Base-by-base conservation (phyloP, 2,113 vertebrate species). In the Bombycilla garrulus region DNA sequence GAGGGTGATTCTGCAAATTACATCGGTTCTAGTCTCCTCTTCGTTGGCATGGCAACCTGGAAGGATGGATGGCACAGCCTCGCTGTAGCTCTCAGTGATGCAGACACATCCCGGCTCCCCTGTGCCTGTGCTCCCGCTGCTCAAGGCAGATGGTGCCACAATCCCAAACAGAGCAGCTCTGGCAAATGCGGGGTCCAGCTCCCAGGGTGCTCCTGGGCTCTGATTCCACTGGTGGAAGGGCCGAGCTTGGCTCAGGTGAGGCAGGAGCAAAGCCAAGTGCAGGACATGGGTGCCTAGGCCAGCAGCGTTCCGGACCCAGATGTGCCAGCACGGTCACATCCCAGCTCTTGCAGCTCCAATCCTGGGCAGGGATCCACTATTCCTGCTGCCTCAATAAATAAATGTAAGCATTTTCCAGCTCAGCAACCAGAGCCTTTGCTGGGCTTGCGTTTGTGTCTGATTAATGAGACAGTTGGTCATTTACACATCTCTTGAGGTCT, bases 1-100 rank as follows among this genome's bases (percentile, higher is more conserved):
- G 94, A 93, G 83, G 94, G 93, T 95, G 94, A 94, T 96, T 94
- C 95, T 92, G 91, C 76, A 96, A 95, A 97, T 92, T 87, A 91
- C 94, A 95, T 93, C 15, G 10, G 90, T 85, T 86, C 91, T 89
- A 91, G 91, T 88, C 95, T 80, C 84, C 93, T 93, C 86, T 92
- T 56, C 0, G 96, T 95, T 94, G 96, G 95, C 96, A 96, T 95
- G 88, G 93, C 95, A 96, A 95, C 96, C 91, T 4, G 14, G 64
- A 86, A 97, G 87, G 91, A 95, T 92, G 50, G 90, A 91, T 84
- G 84, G 87, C 89, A 95, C 84, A 96, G 94, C 90, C 94, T 42
- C 24, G 66, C 84, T 79, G 26, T 17, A 76, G 78, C 93, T 88
- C 69, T 87, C 66, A 7, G n/a, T 13, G 58, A 22, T 81, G 80